A percentile compares a stretch with the other conserved stretches of the same genome.
These are phyloP conservation scores for Drosophila anomalipes DNA, from an alignment of 2,888 invertebrate genomes.

Conservation along the genomic window DNA sequence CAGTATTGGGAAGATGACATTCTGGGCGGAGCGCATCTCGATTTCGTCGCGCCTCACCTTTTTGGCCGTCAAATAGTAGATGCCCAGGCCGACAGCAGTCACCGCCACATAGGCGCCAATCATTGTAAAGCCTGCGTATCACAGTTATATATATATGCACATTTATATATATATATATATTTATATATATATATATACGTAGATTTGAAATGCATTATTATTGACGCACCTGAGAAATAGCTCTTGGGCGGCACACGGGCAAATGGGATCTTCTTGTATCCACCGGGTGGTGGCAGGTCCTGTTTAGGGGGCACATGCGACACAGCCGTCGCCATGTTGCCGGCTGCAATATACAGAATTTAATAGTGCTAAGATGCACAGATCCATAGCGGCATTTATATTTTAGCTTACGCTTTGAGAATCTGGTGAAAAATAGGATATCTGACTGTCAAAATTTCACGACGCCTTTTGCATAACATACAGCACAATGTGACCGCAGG, in stretches of 20 bases:
- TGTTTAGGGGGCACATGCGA: constrained; percentile 87
- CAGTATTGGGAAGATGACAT: constrained; percentile 91
- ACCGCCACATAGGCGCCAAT: constrained; percentile 88
- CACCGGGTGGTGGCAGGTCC: constrained; percentile 97
- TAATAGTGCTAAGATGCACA: background rate
- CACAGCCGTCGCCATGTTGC: constrained; percentile 76
- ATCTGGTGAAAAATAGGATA: constrained; percentile 38
- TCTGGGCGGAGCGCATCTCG: constrained; percentile 91
- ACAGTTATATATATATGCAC: background rate
- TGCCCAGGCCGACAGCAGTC: constrained; percentile 87
- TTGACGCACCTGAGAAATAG: constrained; percentile 88
- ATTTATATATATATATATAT: background rate
- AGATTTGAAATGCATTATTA: background rate
- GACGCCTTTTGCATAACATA: constrained; percentile 81
- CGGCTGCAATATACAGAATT: constrained; percentile 34
- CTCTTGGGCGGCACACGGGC: constrained; percentile 90
- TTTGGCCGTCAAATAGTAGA: constrained; percentile 87
- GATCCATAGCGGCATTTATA: background rate
- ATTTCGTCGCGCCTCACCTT: constrained; percentile 87
- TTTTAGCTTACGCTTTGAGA: constrained; percentile 55
- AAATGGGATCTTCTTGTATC: constrained; percentile 92
- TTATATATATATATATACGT: background rate
- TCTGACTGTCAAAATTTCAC: constrained; percentile 63
- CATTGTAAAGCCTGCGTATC: constrained; percentile 87
- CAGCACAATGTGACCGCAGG: constrained; percentile 60